These are phyloP conservation scores for Drosophila ananassae DNA, from an alignment of 1,140 invertebrate species.

Conservation along the genomic window DNA sequence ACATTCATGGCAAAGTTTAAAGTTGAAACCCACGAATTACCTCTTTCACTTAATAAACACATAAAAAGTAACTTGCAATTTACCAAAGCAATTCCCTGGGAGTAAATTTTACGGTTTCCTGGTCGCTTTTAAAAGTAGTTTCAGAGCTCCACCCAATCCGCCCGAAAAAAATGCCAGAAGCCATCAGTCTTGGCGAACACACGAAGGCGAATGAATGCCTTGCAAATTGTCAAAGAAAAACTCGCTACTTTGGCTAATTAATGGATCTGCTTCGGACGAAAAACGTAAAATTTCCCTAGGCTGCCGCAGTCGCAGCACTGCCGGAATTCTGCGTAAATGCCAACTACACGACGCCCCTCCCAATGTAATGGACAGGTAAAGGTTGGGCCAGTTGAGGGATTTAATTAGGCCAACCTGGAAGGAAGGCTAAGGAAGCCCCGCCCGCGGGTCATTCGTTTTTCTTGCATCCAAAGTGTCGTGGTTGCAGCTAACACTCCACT, in stretches of 20 bases:
- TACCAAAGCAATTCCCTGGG: conserved; percentile 11
- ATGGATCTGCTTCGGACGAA: conserved; percentile 46
- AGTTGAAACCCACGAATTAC: conserved; percentile 17
- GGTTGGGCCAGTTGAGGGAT: conserved; percentile 27
- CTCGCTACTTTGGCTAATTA: conserved; percentile 64
- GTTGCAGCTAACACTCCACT: conserved; percentile 1
- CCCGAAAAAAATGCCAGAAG: conserved; percentile 5
- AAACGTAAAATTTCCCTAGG: conserved; percentile 35
- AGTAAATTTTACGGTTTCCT: conserved; percentile 29
- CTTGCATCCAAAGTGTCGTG: too few species aligned
- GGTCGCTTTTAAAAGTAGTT: conserved; percentile 40
- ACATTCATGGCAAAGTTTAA: neutral
- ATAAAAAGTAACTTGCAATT: conserved; percentile 27
- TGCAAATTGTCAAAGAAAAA: conserved; percentile 61
- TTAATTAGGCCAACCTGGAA: conserved; percentile 58
- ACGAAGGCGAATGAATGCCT: conserved; percentile 18
- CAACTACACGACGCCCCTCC: conserved; percentile 42
- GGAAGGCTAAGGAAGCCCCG: conserved; percentile 29
- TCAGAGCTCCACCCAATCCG: conserved; percentile 10
- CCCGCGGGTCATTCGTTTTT: conserved; percentile 41
- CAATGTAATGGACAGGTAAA: conserved; percentile 50
- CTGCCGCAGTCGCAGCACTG: conserved; percentile 7
- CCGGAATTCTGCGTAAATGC: conserved; percentile 40
- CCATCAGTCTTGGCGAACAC: conserved; percentile 16
- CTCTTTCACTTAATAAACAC: conserved; percentile 40